Base-by-base conservation (phyloP, 2,797 vertebrate genomes). In the Cossypha polioptera region DNA sequence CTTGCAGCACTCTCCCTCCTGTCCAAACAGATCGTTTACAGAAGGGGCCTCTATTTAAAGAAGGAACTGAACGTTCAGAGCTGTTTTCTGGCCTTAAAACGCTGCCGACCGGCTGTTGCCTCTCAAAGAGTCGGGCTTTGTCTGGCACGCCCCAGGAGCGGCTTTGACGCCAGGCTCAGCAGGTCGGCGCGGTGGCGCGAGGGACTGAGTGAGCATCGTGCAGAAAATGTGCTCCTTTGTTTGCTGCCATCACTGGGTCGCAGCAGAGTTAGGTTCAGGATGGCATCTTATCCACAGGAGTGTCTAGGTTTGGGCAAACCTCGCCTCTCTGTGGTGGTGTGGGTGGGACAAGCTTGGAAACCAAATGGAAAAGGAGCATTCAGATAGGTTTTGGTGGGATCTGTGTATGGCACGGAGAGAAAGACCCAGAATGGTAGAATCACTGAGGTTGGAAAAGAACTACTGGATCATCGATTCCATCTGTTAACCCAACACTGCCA, bases 21-120 rank as follows among this genome's bases (percentile, higher is more conserved):
- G 90, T 94, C 95, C 95, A 96, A 97, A 96, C 95, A 96, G 95
- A 97, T 97, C 91, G 24, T 96, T 97, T 96, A 94, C 94, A 96
- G 96, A 95, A 95, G 91, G 91, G 94, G 95, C 96, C 96, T 95
- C 94, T 96, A 92, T 96, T 95, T 94, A 96, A 88, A 91, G 94
- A 91, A 96, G 90, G 92, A 94, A 94, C 95, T 96, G 95, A 96
- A 95, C 28, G 42, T 97, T 96, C 92, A 51, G 96, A 92, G 89
- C 87, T 78, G 53, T 76, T 94, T 95, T 96, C 90, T 94, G 91
- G 95, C 94, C 94, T 69, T 86, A 84, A 94, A 95, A 88, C 1
- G 2, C 92, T 94, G 82, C 79, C 6, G 33, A 78, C 80, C 42
- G 83, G 88, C 96, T 95, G 93, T 85, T 96, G 77, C 90, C 76